Evolutionary conservation across 2,113 vertebrate species (phyloP).

Genomic region (Podiceps cristatus): DNA sequence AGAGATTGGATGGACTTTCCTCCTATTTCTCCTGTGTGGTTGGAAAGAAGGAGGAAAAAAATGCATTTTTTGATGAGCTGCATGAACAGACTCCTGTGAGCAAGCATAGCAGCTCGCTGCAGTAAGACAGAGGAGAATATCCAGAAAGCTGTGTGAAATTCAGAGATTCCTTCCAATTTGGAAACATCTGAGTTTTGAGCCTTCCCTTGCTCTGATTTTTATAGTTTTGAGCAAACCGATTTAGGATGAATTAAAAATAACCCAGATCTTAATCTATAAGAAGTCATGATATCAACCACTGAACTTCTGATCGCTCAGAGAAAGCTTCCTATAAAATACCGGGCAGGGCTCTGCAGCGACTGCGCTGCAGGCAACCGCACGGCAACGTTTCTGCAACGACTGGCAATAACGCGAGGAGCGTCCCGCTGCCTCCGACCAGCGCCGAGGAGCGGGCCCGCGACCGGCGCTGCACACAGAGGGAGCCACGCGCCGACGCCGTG

Average conservation of each 20-base stretch:
- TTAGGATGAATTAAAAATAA: background rate
- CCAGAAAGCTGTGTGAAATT: background rate
- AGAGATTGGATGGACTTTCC: background rate
- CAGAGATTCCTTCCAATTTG: background rate
- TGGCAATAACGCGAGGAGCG: background rate
- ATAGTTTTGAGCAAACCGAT: background rate
- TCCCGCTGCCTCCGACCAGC: background rate
- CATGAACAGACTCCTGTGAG: background rate
- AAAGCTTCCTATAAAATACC: background rate
- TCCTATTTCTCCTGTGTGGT: background rate
- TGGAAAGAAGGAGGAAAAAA: background rate
- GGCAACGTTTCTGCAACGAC: accelerated
- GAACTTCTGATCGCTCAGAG: background rate
- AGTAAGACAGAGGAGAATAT: background rate
- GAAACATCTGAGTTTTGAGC: background rate
- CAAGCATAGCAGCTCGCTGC: background rate
- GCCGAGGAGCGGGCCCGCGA: background rate
- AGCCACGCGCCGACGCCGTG: background rate
- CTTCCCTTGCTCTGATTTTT: background rate
- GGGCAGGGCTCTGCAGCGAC: background rate
- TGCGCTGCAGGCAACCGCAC: background rate
- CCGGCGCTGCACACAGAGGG: background rate
- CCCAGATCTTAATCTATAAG: background rate
- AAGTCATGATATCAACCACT: background rate
- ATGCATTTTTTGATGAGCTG: background rate